These are phyloP conservation scores for Philopotamus ludificatus DNA, from an alignment of 1,140 invertebrate genomes.

Conservation along the genomic window DNA sequence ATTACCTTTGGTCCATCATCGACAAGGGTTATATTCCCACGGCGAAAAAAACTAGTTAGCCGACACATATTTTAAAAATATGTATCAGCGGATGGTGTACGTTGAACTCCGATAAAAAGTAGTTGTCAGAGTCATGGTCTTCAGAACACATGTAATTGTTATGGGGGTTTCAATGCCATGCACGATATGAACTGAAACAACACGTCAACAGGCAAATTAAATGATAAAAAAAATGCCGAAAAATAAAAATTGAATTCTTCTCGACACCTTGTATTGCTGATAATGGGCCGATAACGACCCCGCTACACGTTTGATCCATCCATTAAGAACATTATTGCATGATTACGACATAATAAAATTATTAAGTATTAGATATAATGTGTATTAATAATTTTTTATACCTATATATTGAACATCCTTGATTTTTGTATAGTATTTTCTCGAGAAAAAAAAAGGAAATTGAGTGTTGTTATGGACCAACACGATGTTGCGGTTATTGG, in stretches of 20 bases:
- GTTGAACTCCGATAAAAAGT: constrained; percentile 1
- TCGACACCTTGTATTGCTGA: no score
- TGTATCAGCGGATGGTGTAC: neutral
- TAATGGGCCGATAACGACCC: no score
- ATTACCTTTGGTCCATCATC: no score
- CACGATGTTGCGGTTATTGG: neutral
- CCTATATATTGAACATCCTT: no score
- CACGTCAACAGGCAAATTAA: neutral
- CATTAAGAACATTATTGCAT: no score
- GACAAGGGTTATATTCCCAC: no score
- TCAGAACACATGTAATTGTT: constrained; percentile 16
- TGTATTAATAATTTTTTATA: no score
- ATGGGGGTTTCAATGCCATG: constrained; percentile 15
- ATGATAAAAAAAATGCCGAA: neutral
- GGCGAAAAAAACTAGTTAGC: no score
- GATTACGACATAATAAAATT: no score
- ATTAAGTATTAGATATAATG: no score
- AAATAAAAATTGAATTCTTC: no score
- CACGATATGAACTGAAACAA: constrained; percentile 5
- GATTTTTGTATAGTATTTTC: neutral
- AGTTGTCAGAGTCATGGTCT: constrained; percentile 1
- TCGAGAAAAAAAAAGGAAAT: neutral
- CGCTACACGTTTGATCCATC: no score
- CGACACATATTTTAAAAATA: neutral
- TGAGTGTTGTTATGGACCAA: neutral